Percentiles rank a stretch among this genome's conserved stretches.
phyloP scores from a whole-genome alignment of 2,113 vertebrate species.

The Rhegmatorhina hoffmannsi region DNA sequence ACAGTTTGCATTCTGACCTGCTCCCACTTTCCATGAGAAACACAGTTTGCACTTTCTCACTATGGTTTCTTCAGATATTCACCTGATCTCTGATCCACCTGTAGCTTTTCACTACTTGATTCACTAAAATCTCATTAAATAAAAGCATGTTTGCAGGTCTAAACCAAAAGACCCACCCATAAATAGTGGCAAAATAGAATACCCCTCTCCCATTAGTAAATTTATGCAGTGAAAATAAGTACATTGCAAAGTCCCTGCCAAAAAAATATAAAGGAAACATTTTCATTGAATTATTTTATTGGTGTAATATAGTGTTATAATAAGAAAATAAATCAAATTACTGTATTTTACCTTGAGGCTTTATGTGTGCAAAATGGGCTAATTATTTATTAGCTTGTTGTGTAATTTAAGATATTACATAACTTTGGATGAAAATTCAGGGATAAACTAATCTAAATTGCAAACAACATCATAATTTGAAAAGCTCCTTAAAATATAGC shows the following conservation, averaged over 20 bases:
- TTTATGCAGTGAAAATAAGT: not conserved
- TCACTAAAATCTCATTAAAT: not conserved
- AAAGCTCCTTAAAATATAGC: not conserved
- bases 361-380: not conserved
- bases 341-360: not conserved
- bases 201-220: not conserved
- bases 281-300: slow-evolving; percentile 9
- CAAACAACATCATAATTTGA: not conserved
- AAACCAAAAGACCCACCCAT: not conserved
- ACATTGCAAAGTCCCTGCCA: not conserved
- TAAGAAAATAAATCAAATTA: not conserved
- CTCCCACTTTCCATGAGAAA: not conserved
- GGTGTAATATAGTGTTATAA: not conserved
- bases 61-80: not conserved
- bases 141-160: not conserved
- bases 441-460: not conserved
- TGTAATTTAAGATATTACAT: not conserved
- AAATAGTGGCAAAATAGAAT: not conserved
- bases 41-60: not conserved
- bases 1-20: not conserved
- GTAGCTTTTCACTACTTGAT: not conserved
- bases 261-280: not conserved
- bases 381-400: not conserved
- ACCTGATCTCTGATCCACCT: not conserved
- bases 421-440: not conserved